A percentile compares a stretch with the other conserved stretches of the same genome.
Conservation (phyloP, 2,888 invertebrate species). For the Drymonia ruficornis region DNA sequence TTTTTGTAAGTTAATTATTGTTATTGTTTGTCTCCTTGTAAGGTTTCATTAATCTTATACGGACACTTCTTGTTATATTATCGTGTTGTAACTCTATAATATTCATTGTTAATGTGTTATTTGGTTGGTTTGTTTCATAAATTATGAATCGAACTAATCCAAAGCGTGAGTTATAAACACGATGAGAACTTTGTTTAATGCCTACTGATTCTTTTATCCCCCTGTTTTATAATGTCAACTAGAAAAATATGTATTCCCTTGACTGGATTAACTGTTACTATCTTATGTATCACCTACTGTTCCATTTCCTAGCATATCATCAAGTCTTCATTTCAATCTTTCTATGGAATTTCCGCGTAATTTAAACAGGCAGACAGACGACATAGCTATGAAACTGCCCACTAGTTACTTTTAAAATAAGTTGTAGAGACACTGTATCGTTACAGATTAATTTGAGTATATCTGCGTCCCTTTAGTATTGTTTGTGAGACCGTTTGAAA, state of each 20-base stretch:
- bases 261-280: no score
- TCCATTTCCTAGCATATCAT: conserved; percentile 3
- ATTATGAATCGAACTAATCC: background rate
- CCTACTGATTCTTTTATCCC: conserved; percentile 61
- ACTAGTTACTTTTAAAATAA: no score
- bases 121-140: background rate
- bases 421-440: no score
- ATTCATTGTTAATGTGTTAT: background rate
- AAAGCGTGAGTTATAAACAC: conserved; percentile 18
- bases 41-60: conserved; percentile 55
- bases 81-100: conserved; percentile 16
- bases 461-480: no score
- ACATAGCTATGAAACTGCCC: no score
- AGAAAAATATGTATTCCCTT: background rate
- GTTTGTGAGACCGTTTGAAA: no score
- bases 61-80: conserved; percentile 39
- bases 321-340: no score
- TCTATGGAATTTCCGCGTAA: no score
- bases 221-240: conserved; percentile 6
- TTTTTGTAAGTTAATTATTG: no score
- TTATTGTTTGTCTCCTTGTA: conserved; percentile 55
- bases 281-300: background rate
- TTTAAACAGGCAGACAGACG: no score
- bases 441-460: no score
- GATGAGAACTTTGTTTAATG: conserved; percentile 20